Conservation (phyloP, 1,140 invertebrate genomes). For the Druon quercuslanigerum region DNA sequence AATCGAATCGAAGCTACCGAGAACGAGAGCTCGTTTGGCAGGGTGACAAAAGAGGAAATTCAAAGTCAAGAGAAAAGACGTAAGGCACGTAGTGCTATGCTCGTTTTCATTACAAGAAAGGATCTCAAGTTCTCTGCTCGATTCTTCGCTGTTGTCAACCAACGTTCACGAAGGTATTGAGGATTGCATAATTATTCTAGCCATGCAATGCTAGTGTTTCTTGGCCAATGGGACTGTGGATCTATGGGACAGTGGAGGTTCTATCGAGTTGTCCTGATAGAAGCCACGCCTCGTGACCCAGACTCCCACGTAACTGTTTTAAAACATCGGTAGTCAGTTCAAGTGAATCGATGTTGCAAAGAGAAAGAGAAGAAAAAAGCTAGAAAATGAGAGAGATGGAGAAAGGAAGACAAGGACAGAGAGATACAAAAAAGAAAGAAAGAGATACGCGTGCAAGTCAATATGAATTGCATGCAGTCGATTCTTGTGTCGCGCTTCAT, state of each 20-base stretch:
- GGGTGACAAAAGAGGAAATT: background rate
- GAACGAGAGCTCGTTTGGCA: background rate
- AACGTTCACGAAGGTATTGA: constrained; percentile 46
- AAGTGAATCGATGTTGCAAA: constrained; percentile 58
- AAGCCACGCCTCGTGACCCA: constrained; percentile 76
- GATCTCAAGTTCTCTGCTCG: constrained; percentile 50
- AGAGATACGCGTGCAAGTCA: constrained; percentile 7
- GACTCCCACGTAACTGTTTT: constrained; percentile 75
- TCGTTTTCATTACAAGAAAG: constrained; percentile 51
- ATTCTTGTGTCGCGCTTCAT: constrained; percentile 50
- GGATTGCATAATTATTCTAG: constrained; percentile 73
- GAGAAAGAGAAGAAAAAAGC: constrained; percentile 55
- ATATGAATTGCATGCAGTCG: constrained; percentile 30
- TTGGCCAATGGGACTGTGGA: constrained; percentile 75
- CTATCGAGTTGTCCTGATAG: constrained; percentile 57
- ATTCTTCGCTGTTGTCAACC: constrained; percentile 44
- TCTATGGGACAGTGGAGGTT: constrained; percentile 73
- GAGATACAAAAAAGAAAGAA: constrained; percentile 10
- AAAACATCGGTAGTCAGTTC: constrained; percentile 64
- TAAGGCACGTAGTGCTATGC: constrained; percentile 51
- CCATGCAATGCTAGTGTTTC: constrained; percentile 69
- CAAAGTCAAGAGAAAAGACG: background rate
- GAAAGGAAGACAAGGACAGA: constrained; percentile 46
- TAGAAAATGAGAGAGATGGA: constrained; percentile 46
- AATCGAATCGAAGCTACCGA: no score